A percentile compares a stretch with the other conserved stretches of the same genome.
These are phyloP conservation scores for Battus philenor DNA, from an alignment of 1,140 invertebrate genomes.

Conservation along the genomic window DNA sequence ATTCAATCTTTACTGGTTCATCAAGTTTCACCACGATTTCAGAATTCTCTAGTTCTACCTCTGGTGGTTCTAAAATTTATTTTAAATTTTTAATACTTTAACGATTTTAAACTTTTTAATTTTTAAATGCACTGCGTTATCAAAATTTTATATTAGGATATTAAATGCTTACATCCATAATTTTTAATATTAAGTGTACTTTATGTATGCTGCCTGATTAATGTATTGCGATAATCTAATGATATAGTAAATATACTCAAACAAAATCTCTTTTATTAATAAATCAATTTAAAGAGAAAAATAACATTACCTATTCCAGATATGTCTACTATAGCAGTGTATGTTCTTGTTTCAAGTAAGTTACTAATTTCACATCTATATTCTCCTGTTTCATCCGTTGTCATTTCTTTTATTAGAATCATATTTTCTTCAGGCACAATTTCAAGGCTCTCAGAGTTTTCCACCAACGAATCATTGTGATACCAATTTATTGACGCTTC, in stretches of 20 bases:
- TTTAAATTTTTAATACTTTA: too few relatives aligned
- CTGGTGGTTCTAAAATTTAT: slow-evolving; percentile 23
- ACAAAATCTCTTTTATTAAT: too few relatives aligned
- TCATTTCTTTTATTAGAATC: slow-evolving; percentile 50
- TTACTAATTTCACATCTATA: slow-evolving; percentile 48
- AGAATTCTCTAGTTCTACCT: slow-evolving; percentile 25
- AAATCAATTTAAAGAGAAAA: too few relatives aligned
- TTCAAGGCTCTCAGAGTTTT: slow-evolving; percentile 27
- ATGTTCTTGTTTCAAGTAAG: slow-evolving; percentile 24
- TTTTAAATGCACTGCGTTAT: too few relatives aligned
- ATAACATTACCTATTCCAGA: slow-evolving; percentile 54
- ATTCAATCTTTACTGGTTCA: slow-evolving; percentile 35
- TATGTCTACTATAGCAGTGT: slow-evolving; percentile 34
- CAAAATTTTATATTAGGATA: too few relatives aligned
- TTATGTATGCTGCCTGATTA: too few relatives aligned
- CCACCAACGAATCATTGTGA: slow-evolving; percentile 41
- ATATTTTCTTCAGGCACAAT: slow-evolving; percentile 28
- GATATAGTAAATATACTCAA: too few relatives aligned
- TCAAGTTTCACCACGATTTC: slow-evolving; percentile 36
- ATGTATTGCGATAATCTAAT: too few relatives aligned
- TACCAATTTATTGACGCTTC: slow-evolving; percentile 49
- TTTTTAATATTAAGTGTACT: too few relatives aligned
- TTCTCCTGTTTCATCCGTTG: slow-evolving; percentile 32
- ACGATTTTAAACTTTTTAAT: too few relatives aligned
- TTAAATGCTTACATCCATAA: too few relatives aligned